A percentile compares a stretch with the other conserved stretches of the same genome.
phyloP scores from a whole-genome alignment of 2,888 invertebrate genomes.

The Epistrophe grossulariae region DNA sequence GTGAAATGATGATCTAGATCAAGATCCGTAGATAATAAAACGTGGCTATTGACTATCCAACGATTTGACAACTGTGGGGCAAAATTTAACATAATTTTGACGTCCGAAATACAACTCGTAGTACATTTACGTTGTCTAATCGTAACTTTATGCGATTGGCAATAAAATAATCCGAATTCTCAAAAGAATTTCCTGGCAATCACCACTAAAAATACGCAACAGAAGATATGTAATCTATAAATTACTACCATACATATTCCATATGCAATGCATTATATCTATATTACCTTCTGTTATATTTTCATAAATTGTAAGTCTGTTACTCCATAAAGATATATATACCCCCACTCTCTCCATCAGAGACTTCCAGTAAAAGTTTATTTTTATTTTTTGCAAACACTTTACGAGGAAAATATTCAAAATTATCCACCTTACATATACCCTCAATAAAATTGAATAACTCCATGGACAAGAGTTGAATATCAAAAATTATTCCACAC shows the following conservation, averaged over 20 bases:
- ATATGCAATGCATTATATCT: background rate
- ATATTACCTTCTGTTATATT: background rate
- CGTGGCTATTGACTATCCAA: too few species aligned
- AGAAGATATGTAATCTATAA: background rate
- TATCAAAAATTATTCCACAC: constrained; percentile 23
- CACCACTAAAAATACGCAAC: background rate
- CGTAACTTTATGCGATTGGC: too few species aligned
- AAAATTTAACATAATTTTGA: too few species aligned
- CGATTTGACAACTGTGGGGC: too few species aligned
- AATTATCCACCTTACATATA: background rate
- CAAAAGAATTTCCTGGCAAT: background rate
- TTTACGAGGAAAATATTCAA: constrained; percentile 34
- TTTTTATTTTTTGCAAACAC: constrained; percentile 8
- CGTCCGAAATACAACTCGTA: too few species aligned
- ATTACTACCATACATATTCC: background rate
- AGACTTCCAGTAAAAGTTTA: constrained; percentile 19
- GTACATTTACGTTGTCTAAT: too few species aligned
- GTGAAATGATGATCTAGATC: too few species aligned
- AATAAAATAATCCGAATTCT: too few species aligned
- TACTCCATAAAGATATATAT: background rate
- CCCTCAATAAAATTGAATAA: constrained; percentile 35
- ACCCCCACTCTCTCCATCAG: background rate
- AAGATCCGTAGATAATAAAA: too few species aligned
- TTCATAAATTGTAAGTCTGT: constrained; percentile 10
- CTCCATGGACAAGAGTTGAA: constrained; percentile 29